Conservation (phyloP, 2,888 invertebrate species). For the Tortrix viridana region DNA sequence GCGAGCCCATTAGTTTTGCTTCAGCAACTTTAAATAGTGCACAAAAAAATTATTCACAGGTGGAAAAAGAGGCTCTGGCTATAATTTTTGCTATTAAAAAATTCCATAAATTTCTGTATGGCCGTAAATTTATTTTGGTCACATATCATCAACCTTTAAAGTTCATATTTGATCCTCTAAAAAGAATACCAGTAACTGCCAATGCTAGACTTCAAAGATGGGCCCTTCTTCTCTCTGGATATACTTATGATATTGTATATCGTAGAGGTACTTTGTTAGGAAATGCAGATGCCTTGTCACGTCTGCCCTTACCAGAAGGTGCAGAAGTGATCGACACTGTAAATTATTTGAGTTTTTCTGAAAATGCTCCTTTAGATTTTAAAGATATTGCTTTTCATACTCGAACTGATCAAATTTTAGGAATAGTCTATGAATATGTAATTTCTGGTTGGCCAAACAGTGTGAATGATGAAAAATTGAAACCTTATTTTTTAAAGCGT, state of each 20-base stretch:
- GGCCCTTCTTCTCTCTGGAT: constrained; percentile 34
- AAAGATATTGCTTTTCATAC: too few species aligned
- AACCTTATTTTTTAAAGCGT: too few species aligned
- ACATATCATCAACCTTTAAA: too few species aligned
- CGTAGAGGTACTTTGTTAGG: constrained; percentile 28
- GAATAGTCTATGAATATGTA: too few species aligned
- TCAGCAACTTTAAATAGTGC: constrained; percentile 34
- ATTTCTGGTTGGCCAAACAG: too few species aligned
- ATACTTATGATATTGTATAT: constrained; percentile 30
- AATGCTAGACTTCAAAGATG: constrained; percentile 31
- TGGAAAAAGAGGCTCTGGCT: constrained; percentile 39
- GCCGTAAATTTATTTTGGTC: too few species aligned
- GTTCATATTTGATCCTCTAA: constrained; percentile 35
- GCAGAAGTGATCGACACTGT: constrained; percentile 5
- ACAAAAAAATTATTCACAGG: constrained; percentile 36
- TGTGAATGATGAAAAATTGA: too few species aligned
- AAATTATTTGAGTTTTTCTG: too few species aligned
- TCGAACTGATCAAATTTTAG: too few species aligned
- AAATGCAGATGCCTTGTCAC: constrained; percentile 33
- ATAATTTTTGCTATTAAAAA: too few species aligned
- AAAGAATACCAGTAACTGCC: constrained; percentile 33
- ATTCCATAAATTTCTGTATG: too few species aligned
- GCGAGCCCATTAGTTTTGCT: constrained; percentile 33
- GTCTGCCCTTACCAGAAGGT: constrained; percentile 2
- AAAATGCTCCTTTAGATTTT: too few species aligned